Evolutionary conservation across 2,888 invertebrate genomes (phyloP), one percentile per base, ranked within the genome.

Genomic region (Horisme vitalbata): DNA sequence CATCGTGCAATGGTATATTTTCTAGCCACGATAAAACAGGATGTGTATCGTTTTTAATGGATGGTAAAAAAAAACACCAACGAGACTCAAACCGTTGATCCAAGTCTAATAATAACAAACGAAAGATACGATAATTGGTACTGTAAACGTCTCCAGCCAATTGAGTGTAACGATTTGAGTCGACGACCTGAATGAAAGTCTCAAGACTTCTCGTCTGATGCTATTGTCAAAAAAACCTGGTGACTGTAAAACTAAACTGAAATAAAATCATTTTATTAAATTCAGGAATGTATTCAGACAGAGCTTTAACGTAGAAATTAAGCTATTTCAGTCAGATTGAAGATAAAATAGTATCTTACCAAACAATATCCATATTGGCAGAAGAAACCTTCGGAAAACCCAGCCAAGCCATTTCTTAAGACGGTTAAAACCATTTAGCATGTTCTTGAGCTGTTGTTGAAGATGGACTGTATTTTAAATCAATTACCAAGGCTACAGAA

Each of bases 121-220:
- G 61, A 59, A 66, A 65, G 73, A 77, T 63, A 65, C 64, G 73
- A 78, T 84, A 82, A 84, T 83, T 82, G 83, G 65, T 62, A 56
- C 60, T 58, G 72, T 73, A 72, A 79, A 78, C 71, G 62, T 60
- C 67, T 68, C 65, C 64, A 57, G 60, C 58, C 80, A 82, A 80
- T 83, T 79, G 78, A 67, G 65, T 57, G 74, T 73, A 79, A 79
- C 73, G 68, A 72, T 69, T 64, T 59, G 70, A 65, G 82, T 76
- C 81, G 76, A 78, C 73, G 83, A 83, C 80, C 83, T 65, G 61
- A 47, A n/a, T n/a, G n/a, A n/a, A n/a, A 59, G 41, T 57, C 54
- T 46, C 51, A 45, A 59, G 52, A 54, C 55, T 56, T 63, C 57
- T 63, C 41, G 34, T 15, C 32, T 36, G 41, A 35, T 30, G 27